Evolutionary conservation across 2,888 invertebrate genomes (phyloP).

Genomic region (Punctoribates punctum): DNA sequence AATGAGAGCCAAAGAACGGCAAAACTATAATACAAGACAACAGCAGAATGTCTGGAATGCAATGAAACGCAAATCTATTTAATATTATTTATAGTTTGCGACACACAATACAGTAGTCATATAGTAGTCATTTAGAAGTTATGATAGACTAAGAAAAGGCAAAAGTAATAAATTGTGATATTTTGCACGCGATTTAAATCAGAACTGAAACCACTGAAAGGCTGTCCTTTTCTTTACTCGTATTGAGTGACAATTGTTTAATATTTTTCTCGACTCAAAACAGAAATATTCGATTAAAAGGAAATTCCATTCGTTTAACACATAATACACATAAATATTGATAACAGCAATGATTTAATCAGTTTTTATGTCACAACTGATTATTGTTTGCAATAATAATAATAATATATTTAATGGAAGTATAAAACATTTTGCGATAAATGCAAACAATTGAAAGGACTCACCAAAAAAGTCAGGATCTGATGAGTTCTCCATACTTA

Average conservation of each 20-base stretch:
- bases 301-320: conserved; percentile 2
- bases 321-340: conserved; percentile 7
- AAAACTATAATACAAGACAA: not conserved
- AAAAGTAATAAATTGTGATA: not conserved
- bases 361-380: not conserved
- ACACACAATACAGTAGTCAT: conserved; percentile 21
- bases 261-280: not conserved
- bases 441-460: conserved; percentile 37
- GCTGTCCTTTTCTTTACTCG: not conserved
- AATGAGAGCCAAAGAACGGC: not conserved
- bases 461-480: conserved; percentile 67
- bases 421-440: not conserved
- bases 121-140: too few relatives aligned
- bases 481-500: conserved; percentile 72
- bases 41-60: conserved; percentile 17
- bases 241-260: not conserved
- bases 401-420: not conserved
- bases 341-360: not conserved
- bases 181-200: not conserved
- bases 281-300: not conserved
- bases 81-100: conserved; percentile 17
- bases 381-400: not conserved
- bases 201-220: not conserved
- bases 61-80: not conserved
- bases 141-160: not conserved